These are phyloP conservation scores for Pipistrellus pipistrellus DNA, from an alignment of 2,797 vertebrate species.

Conservation along the genomic window DNA sequence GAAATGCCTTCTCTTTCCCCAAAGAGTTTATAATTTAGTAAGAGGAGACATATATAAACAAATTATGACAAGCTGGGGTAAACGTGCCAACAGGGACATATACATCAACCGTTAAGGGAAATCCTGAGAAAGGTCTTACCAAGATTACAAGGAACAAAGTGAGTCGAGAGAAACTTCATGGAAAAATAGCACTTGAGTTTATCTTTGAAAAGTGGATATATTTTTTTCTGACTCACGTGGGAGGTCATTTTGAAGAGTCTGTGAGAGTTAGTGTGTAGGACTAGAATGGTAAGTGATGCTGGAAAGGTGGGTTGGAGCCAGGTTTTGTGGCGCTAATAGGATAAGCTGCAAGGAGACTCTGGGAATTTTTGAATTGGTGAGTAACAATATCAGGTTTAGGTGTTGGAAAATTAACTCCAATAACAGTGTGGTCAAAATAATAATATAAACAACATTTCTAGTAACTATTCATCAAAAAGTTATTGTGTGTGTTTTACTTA, in stretches of 20 bases:
- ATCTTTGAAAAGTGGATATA: not conserved
- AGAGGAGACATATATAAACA: not conserved
- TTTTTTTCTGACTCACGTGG: not conserved
- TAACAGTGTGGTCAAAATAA: not conserved
- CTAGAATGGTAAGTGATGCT: not conserved
- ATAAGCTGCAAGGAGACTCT: not conserved
- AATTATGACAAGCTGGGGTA: not conserved
- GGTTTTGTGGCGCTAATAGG: not conserved
- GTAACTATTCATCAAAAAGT: not conserved
- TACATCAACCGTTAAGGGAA: not conserved
- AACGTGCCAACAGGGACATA: not conserved
- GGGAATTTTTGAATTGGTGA: not conserved
- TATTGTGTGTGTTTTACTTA: not conserved
- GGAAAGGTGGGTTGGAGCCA: not conserved
- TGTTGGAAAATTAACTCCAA: not conserved
- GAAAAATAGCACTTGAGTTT: constrained; percentile 4
- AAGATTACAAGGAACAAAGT: not conserved
- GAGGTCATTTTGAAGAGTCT: not conserved
- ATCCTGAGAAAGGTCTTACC: not conserved
- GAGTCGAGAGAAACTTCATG: not conserved
- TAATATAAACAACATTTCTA: not conserved
- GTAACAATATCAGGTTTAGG: not conserved
- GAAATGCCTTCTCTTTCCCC: not conserved
- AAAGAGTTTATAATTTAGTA: not conserved
- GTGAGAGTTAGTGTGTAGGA: not conserved